phyloP scores from a whole-genome alignment of 2,797 vertebrate species.

The Acanthiza pusilla region DNA sequence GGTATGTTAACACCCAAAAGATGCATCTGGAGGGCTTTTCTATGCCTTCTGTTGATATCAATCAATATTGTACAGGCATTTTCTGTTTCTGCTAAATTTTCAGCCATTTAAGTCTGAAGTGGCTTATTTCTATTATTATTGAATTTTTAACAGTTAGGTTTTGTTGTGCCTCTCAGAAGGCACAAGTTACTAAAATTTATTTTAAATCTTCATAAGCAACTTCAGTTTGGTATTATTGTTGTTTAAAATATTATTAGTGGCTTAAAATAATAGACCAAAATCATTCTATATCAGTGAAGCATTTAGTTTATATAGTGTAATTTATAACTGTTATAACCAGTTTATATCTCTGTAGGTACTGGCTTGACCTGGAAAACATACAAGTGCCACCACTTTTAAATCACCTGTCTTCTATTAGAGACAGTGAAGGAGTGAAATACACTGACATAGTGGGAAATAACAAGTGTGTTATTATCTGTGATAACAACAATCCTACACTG shows the following conservation, averaged over 20 bases:
- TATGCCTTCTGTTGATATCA: neutral
- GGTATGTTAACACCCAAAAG: neutral
- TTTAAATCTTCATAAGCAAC: neutral
- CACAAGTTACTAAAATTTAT: neutral
- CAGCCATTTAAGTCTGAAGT: neutral
- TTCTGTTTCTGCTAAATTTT: neutral
- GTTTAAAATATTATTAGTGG: neutral
- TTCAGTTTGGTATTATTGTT: neutral
- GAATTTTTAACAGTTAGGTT: neutral
- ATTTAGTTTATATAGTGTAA: neutral
- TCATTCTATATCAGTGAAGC: neutral
- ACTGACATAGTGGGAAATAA: neutral
- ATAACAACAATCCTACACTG: neutral
- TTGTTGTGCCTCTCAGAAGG: neutral
- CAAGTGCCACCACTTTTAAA: neutral
- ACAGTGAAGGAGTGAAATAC: neutral
- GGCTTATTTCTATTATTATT: neutral
- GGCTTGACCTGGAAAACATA: neutral
- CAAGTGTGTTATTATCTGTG: neutral
- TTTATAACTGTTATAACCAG: neutral
- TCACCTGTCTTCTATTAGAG: neutral
- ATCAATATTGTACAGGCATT: neutral
- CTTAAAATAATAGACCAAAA: neutral
- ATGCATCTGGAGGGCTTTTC: neutral
- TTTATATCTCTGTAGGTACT: neutral